These are phyloP conservation scores for Aphaenogaster floridana DNA, from an alignment of 1,140 invertebrate genomes.

Conservation along the genomic window DNA sequence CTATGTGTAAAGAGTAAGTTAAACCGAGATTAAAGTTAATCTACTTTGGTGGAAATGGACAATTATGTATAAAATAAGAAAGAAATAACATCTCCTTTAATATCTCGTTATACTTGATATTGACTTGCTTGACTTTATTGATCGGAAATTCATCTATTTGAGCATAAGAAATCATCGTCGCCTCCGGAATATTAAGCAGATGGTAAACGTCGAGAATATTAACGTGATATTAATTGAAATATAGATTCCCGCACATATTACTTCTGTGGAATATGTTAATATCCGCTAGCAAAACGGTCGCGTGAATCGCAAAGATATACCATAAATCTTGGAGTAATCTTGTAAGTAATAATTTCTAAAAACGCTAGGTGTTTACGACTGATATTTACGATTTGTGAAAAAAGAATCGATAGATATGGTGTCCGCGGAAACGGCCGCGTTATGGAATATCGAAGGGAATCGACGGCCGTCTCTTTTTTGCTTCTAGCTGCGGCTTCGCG, in stretches of 20 bases:
- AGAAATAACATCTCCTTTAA: neutral
- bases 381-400: neutral
- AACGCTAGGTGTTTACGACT: neutral
- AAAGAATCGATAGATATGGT: neutral
- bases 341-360: neutral
- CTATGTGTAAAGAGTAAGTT: no score
- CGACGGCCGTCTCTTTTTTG: conserved; percentile 50
- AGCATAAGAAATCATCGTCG: neutral
- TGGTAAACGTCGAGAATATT: neutral
- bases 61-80: neutral
- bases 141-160: neutral
- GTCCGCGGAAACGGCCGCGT: neutral
- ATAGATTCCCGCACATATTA: neutral
- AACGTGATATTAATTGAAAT: neutral
- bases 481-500: conserved; percentile 44
- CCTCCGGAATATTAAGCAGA: neutral
- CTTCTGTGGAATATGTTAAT: neutral
- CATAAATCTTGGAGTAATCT: neutral
- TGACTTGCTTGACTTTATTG: no score
- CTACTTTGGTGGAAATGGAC: no score
- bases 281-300: neutral
- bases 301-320: neutral
- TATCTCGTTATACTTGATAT: neutral
- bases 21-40: no score
- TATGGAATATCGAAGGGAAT: conserved; percentile 60